phyloP scores from a whole-genome alignment of 2,797 vertebrate species.

The Lepilemur ruficaudatus region DNA sequence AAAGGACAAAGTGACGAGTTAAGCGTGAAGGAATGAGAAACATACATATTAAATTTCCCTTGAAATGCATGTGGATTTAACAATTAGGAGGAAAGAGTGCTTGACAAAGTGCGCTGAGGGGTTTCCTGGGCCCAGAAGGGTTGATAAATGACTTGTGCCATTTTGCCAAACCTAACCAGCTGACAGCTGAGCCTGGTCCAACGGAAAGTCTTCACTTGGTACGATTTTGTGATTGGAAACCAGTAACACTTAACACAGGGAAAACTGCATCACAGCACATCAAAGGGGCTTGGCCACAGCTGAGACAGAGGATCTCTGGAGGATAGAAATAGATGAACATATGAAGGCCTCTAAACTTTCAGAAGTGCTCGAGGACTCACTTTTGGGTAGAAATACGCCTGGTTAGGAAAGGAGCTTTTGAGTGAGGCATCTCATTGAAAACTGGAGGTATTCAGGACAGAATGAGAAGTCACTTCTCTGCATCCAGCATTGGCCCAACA shows the following conservation, averaged over 20 bases:
- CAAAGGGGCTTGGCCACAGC: background rate
- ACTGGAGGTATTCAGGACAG: rapidly evolving
- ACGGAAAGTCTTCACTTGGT: rapidly evolving
- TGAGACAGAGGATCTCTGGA: background rate
- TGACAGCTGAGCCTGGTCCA: background rate
- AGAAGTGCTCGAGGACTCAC: rapidly evolving
- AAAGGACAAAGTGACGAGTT: conserved; percentile 2
- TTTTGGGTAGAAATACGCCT: rapidly evolving
- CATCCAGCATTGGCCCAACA: rapidly evolving
- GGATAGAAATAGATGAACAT: rapidly evolving
- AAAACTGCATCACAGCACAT: rapidly evolving
- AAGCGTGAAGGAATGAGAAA: background rate
- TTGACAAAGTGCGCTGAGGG: background rate
- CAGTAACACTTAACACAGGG: background rate
- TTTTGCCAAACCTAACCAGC: background rate
- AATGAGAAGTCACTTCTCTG: background rate
- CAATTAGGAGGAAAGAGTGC: background rate
- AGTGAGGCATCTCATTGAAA: background rate
- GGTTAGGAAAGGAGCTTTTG: background rate
- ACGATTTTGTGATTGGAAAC: background rate
- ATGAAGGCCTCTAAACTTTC: rapidly evolving
- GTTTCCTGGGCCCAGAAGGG: background rate
- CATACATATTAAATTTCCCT: background rate
- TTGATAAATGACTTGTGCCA: background rate
- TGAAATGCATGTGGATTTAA: background rate